Conservation (phyloP, 2,888 invertebrate species). For the Hylaea fasciaria region DNA sequence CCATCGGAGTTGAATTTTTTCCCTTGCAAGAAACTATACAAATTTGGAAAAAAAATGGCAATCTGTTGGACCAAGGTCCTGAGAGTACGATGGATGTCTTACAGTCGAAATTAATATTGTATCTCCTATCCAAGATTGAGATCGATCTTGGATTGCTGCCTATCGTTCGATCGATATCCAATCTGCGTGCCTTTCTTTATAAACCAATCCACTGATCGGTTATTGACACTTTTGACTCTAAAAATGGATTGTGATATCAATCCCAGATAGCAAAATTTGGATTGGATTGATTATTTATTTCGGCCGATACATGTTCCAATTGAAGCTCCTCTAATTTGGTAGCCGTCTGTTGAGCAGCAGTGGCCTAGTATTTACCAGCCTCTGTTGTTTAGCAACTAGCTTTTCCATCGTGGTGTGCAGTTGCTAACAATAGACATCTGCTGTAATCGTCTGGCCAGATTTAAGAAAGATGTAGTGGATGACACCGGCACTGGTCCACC, state of each 20-base stretch:
- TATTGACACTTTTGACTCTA: no score
- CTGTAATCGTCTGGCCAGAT: constrained; percentile 33
- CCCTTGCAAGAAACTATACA: constrained; percentile 20
- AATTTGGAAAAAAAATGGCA: constrained; percentile 18
- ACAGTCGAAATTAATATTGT: no score
- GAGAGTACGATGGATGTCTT: no score
- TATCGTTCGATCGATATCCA: no score
- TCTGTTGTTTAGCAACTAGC: constrained; percentile 25
- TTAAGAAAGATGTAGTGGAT: constrained; percentile 30
- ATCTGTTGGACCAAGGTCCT: no score
- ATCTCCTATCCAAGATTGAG: no score
- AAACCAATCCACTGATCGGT: no score
- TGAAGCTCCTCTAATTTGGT: constrained; percentile 22
- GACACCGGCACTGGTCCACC: constrained; percentile 36
- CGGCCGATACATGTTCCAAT: constrained; percentile 25
- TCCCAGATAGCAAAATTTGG: no score
- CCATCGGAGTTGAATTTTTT: constrained; percentile 2
- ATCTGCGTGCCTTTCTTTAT: no score
- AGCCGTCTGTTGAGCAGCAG: constrained; percentile 18
- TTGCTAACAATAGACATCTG: constrained; percentile 38
- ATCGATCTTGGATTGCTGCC: no score
- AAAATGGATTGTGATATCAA: no score
- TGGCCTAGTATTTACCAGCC: constrained; percentile 34
- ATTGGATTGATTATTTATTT: no score
- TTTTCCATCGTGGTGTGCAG: constrained; percentile 40